phyloP scores from a whole-genome alignment of 1,140 invertebrate species.

The Drosophila pseudoobscura region DNA sequence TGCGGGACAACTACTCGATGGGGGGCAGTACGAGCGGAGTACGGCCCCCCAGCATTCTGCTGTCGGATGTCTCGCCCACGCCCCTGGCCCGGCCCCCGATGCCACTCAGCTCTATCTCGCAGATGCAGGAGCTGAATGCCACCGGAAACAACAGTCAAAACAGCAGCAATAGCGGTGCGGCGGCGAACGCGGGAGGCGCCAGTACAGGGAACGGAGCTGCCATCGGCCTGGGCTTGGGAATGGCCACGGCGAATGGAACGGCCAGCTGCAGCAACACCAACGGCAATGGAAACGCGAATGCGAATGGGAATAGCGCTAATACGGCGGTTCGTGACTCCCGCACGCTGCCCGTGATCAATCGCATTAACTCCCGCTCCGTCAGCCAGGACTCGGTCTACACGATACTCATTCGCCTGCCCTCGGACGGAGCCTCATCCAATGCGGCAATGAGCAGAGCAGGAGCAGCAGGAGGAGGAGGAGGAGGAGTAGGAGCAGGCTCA shows the following conservation, averaged over 20 bases:
- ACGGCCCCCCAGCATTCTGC: conserved; percentile 78
- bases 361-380: conserved; percentile 85
- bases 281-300: conserved; percentile 18
- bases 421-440: conserved; percentile 84
- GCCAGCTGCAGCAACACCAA: not conserved
- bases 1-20: conserved; percentile 87
- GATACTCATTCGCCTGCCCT: conserved; percentile 94
- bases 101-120: conserved; percentile 70
- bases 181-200: too few species aligned
- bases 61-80: conserved; percentile 82
- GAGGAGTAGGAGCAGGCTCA: conserved; percentile 65
- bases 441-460: conserved; percentile 57
- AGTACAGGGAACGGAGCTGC: too few species aligned
- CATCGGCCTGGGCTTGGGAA: not conserved
- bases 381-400: conserved; percentile 94
- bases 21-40: conserved; percentile 78
- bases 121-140: conserved; percentile 76
- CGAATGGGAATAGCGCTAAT: conserved; percentile 12
- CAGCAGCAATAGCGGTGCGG: too few species aligned
- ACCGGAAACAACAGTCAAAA: conserved; percentile 18
- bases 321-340: conserved; percentile 84
- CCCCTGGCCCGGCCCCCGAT: conserved; percentile 67
- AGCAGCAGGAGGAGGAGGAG: conserved; percentile 2
- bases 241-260: conserved; percentile 2
- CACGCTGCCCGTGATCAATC: conserved; percentile 83